Evolutionary conservation across 1,140 invertebrate species (phyloP).

Genomic region (Tetragnatha versicolor): DNA sequence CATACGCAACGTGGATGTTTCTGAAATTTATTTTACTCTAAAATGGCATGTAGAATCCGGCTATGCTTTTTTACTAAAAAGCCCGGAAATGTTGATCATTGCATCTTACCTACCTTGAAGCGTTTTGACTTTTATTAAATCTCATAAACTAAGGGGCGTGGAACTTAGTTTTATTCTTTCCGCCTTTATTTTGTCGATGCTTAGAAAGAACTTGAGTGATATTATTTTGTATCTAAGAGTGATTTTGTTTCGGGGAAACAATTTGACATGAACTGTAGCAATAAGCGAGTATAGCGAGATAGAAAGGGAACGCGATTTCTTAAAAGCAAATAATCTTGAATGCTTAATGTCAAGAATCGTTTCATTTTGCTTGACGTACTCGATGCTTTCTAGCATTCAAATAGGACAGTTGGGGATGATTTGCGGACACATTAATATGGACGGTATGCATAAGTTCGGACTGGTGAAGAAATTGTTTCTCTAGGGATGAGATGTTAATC

Average conservation of each 20-base stretch:
- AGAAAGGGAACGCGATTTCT: too few relatives aligned
- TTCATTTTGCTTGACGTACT: too few relatives aligned
- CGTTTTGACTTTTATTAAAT: conserved; percentile 44
- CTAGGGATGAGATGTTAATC: too few relatives aligned
- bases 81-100: neutral
- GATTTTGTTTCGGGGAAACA: neutral
- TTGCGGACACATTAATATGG: too few relatives aligned
- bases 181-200: neutral
- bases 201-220: neutral
- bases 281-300: too few relatives aligned
- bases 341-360: too few relatives aligned
- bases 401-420: too few relatives aligned
- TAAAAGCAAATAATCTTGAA: too few relatives aligned
- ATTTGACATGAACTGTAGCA: neutral
- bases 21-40: conserved; percentile 6
- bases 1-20: neutral
- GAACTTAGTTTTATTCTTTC: neutral
- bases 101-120: neutral
- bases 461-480: too few relatives aligned
- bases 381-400: too few relatives aligned
- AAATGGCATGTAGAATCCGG: conserved; percentile 13
- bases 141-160: conserved; percentile 10
- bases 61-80: neutral
- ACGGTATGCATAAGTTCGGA: too few relatives aligned
- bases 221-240: neutral